Percentiles rank a stretch among this genome's conserved stretches.
Evolutionary conservation across 2,888 invertebrate genomes (phyloP).

Genomic region (Pachycephus smyrnensis): DNA sequence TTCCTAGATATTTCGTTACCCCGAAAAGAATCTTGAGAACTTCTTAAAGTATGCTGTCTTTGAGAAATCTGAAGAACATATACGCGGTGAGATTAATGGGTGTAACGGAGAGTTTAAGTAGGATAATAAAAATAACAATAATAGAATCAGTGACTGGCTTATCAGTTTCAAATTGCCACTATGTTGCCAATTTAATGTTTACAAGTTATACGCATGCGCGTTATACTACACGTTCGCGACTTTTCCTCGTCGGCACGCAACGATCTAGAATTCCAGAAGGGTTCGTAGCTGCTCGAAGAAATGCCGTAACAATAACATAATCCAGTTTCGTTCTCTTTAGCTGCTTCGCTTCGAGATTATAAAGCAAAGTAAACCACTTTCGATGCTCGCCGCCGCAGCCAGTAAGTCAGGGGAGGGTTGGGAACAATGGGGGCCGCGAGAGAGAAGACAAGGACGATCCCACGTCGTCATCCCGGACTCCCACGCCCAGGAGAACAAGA

Average conservation of each 20-base stretch:
- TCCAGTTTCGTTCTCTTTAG: constrained; percentile 39
- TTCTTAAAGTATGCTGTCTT: neutral
- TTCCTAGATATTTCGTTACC: neutral
- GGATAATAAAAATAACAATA: neutral
- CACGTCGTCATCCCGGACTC: constrained; percentile 46
- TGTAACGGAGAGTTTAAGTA: neutral
- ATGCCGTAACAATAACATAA: constrained; percentile 15
- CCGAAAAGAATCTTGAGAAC: neutral
- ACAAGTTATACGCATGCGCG: neutral
- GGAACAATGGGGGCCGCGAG: constrained; percentile 64
- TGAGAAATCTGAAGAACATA: neutral
- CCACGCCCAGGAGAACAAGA: constrained; percentile 9
- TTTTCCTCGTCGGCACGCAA: neutral
- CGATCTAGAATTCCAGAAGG: neutral
- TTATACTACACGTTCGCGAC: neutral
- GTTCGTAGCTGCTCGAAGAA: neutral
- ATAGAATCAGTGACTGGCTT: neutral
- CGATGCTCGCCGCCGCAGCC: constrained; percentile 44
- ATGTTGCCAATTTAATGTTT: neutral
- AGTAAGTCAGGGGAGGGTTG: constrained; percentile 31
- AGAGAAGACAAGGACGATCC: constrained; percentile 65
- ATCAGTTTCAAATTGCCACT: neutral
- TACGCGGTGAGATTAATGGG: neutral
- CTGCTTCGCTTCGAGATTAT: constrained; percentile 12
- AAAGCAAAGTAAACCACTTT: constrained; percentile 58